Conservation (phyloP, 2,113 vertebrate genomes). For the Fukomys damarensis region DNA sequence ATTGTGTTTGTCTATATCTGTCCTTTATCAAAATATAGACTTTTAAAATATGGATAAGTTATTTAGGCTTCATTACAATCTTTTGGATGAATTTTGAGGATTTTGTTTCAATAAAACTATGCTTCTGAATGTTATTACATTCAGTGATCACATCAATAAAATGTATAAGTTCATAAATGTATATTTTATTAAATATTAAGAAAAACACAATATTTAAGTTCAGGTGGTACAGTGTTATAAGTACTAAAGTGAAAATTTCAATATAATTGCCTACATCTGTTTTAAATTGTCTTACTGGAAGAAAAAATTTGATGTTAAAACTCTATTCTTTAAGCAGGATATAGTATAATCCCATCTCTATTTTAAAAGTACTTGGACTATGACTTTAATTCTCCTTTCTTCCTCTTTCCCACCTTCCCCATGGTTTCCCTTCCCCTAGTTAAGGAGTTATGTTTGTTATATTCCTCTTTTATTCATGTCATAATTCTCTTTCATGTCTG, state of each 20-base stretch:
- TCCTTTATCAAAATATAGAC: conserved; percentile 3
- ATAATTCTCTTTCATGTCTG: neutral
- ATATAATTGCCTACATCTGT: conserved; percentile 60
- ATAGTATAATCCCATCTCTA: neutral
- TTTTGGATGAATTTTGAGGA: neutral
- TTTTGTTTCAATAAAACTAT: conserved; percentile 12
- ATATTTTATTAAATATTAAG: conserved; percentile 51
- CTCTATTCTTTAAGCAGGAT: conserved; percentile 41
- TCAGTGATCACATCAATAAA: conserved; percentile 1
- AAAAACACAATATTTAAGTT: conserved; percentile 54
- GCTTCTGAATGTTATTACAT: conserved; percentile 29
- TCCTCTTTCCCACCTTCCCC: neutral
- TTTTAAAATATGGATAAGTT: neutral
- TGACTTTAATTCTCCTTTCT: conserved; percentile 7
- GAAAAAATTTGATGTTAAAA: conserved; percentile 38
- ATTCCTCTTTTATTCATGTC: neutral
- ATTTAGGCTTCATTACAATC: conserved; percentile 16
- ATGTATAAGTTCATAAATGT: neutral
- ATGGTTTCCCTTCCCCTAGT: neutral
- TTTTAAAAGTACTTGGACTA: neutral
- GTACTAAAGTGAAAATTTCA: conserved; percentile 62
- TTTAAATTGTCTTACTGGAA: conserved; percentile 49
- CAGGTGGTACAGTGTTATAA: neutral
- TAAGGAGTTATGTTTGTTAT: neutral
- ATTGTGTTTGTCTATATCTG: neutral